Base-by-base conservation (phyloP, 30 jellyfish, hydroid and myxozoan genomes). In the Hydra vulgaris region DNA sequence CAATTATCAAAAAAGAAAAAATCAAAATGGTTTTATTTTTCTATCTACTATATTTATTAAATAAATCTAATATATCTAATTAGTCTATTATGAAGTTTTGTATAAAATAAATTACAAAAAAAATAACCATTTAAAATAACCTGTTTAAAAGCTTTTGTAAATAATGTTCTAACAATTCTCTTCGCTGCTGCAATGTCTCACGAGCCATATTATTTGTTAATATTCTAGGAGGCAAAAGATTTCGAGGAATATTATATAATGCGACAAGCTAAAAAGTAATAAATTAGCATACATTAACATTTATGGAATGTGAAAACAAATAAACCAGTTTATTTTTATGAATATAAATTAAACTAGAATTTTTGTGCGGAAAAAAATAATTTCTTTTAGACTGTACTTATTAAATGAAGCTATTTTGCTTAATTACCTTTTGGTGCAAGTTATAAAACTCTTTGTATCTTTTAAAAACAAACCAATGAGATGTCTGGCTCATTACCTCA, bases 391-490 rank as follows among this genome's bases (percentile, higher is more conserved):
- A n/a, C n/a, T n/a, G n/a, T n/a, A n/a, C n/a, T n/a, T n/a, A n/a
- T n/a, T n/a, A n/a, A n/a, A n/a, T n/a, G n/a, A n/a, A n/a, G n/a
- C n/a, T n/a, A n/a, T n/a, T n/a, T n/a, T n/a, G n/a, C n/a, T n/a
- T n/a, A n/a, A n/a, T n/a, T 0, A 87, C 97, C 89, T 75, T 85
- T 81, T 89, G 97, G 76, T 89, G 97, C 23, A 89, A 85, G 73
- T 77, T 79, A 70, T 84, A 84, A 54, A 89, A 89, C 71, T 89
- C 97, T 74, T 81, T 89, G 87, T 89, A 89, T 77, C 97, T 81
- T 81, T 90, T 72, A 72, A 89, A 89, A 54, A 89, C 97, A 81
- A 85, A 89, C 97, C 97, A 89, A 76, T 89, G 97, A 15, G 97
- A 80, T 8, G 97, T 84, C 25, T 85, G 87, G 73, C 95, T 84